Base-by-base conservation (phyloP, 2,797 vertebrate genomes). In the Thaleichthys pacificus region DNA sequence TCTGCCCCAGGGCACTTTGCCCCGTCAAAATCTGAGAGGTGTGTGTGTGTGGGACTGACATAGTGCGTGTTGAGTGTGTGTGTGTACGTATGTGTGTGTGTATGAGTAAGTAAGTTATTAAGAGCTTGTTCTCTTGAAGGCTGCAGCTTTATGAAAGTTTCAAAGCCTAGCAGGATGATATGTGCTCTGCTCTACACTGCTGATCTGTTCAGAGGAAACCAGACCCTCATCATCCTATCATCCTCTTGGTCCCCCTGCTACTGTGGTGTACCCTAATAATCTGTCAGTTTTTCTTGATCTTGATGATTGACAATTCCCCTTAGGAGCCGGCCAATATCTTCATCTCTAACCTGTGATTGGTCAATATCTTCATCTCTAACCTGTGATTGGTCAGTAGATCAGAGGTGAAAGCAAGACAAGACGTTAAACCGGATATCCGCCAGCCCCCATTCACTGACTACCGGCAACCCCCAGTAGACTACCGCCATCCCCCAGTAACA, bases 401-500 rank as follows among this genome's bases (percentile, higher is more conserved):
- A 73, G 98, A 99, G 94, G 98, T 99, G 28, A 99, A 99, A 94
- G 98, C 98, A 75, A 95, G 98, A 80, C 98, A 99, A 88, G 98
- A 99, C 30, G 98, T 99, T 86, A 99, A 99, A 86, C 98, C 98
- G 21, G 98, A 99, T 78, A 98, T 97, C 89, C 94, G 96, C 82
- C 98, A 99, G 80, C 96, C 97, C 80, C 95, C 97, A 0, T 99
- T 96, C 86, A 97, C 97, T 11, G 98, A 99, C 93, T 99, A 99
- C 91, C 92, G 97, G 83, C 96, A 97, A 85, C 96, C 96, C 76
- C 96, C 96, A 0, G 89, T 96, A 0, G 96, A 97, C 88, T 97
- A 97, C 80, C 94, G 95, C 49, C 98, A 99, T 80, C 97, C 98
- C 4, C 97, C 97, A 0, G 93, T 97, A 85, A 91, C 86, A 38